A percentile compares a stretch with the other conserved stretches of the same genome.
These are phyloP conservation scores for Drosophila prolongata DNA, from an alignment of 2,888 invertebrate genomes.

Conservation along the genomic window DNA sequence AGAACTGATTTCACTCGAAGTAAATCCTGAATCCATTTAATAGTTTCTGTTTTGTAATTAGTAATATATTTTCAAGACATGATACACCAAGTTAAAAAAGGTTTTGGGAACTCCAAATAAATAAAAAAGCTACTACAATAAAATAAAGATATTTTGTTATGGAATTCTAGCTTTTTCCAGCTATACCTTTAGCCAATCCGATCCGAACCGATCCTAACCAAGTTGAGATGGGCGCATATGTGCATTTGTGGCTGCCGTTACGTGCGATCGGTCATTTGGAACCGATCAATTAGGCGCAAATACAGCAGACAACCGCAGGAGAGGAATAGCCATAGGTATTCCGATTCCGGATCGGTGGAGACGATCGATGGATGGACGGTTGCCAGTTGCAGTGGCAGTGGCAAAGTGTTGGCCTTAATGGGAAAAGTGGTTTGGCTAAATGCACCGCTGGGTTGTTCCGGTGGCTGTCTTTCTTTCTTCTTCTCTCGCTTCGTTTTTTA, in stretches of 20 bases:
- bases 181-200: background rate
- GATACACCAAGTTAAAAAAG: too few relatives aligned
- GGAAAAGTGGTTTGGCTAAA: conserved; percentile 75
- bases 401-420: conserved; percentile 73
- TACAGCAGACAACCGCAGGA: conserved; percentile 5
- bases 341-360: conserved; percentile 28
- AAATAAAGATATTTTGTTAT: background rate
- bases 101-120: too few relatives aligned
- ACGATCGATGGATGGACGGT: conserved; percentile 36
- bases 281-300: conserved; percentile 84
- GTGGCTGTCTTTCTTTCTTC: background rate
- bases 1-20: too few relatives aligned
- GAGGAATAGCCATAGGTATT: conserved; percentile 11
- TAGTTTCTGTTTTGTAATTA: too few relatives aligned
- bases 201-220: conserved; percentile 1
- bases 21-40: too few relatives aligned
- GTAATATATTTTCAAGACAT: too few relatives aligned
- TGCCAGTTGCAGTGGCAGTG: conserved; percentile 8
- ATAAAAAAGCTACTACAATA: too few relatives aligned
- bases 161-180: background rate
- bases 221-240: background rate
- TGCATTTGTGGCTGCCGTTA: conserved; percentile 69
- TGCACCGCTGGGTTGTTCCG: conserved; percentile 54
- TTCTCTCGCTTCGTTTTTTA: too few relatives aligned
- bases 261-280: conserved; percentile 84